Base-by-base conservation (phyloP, 2,888 invertebrate species). In the Dynastes maya region DNA sequence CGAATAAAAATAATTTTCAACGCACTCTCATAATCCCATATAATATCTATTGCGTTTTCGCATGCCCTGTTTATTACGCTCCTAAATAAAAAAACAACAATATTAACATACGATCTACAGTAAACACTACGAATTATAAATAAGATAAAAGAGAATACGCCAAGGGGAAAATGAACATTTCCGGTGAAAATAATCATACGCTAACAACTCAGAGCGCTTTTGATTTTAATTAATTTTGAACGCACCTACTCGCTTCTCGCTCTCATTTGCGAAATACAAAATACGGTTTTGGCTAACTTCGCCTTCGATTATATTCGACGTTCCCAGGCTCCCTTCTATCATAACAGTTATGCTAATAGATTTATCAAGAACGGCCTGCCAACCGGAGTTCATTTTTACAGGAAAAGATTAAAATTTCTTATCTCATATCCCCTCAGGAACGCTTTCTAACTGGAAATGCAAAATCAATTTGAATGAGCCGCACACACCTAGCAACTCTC, bases 361-460 rank as follows among this genome's bases (percentile, higher is more conserved):
- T 74, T 74, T 74, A 74, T 74, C 72, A 74, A 74, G 72, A 63
- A 61, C 58, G 45, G 27, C 72, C 49, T 13, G 27, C 72, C 61
- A 61, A 45, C 40, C 6, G 61, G 32, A 27, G 22, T 68, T 51
- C 49, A 61, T 49, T 74, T 74, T 74, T 61, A 6, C 40, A 37
- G 78, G 58, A 55, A 53, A 72, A 74, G 78, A 78, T 78, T 78
- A 78, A 78, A 78, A 76, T 79, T 79, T 55, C 75, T 79, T 75
- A 76, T 79, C 75, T 76, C 67, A 68, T 61, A 74, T 67, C 45
- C 68, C 58, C 58, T 22, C 55, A 53, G 40, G 77, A 45, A 40
- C 61, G 77, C 61, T 79, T 63, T 29, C 49, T 40, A 49, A 45
- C 68, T 61, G 72, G 61, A 70, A 70, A 76, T 79, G 70, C 49